These are phyloP conservation scores for Hippolais icterina DNA, from an alignment of 2,113 vertebrate species.

Conservation along the genomic window DNA sequence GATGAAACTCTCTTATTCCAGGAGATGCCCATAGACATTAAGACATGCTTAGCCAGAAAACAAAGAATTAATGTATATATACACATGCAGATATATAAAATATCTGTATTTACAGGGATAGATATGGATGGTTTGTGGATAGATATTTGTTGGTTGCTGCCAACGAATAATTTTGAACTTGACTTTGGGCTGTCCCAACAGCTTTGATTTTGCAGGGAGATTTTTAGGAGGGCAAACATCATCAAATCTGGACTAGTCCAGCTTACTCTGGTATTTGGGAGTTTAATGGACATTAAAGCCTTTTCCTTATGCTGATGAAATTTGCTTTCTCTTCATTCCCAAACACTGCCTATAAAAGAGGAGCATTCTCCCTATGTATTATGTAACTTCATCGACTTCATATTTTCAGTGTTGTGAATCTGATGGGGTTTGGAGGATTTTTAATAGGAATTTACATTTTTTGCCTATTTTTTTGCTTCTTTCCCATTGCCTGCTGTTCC, in stretches of 20 bases:
- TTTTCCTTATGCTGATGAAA: background rate
- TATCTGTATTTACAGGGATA: background rate
- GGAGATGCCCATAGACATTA: background rate
- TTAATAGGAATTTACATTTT: background rate
- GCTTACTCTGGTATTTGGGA: background rate
- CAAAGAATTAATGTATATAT: background rate
- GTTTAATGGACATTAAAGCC: background rate
- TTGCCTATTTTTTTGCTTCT: background rate
- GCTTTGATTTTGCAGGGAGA: background rate
- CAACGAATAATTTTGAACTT: background rate
- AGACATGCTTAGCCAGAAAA: background rate
- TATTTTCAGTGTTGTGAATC: background rate
- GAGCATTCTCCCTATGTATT: background rate
- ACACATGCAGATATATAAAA: accelerated
- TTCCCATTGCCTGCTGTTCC: background rate
- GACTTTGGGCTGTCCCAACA: background rate
- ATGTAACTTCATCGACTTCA: background rate
- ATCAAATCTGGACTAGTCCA: background rate
- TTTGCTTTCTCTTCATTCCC: background rate
- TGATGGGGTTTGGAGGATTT: background rate
- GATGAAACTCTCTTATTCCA: background rate
- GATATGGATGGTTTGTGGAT: background rate
- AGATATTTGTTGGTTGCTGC: background rate
- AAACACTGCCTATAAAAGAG: background rate
- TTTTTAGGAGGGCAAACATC: background rate